Conservation (phyloP, 2,797 vertebrate genomes). For the Nyctibius grandis region DNA sequence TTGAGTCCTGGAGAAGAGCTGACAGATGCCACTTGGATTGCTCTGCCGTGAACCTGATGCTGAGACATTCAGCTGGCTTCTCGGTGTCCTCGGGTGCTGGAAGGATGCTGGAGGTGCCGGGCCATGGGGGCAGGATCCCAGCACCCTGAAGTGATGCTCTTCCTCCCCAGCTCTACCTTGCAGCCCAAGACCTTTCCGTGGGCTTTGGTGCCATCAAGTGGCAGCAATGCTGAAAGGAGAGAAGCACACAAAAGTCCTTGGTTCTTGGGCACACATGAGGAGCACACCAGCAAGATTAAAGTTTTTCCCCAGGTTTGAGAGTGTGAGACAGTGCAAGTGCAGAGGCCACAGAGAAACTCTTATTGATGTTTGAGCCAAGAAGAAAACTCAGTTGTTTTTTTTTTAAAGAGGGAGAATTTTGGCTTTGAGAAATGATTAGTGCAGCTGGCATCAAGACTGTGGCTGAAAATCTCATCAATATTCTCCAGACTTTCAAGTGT, state of each 20-base stretch:
- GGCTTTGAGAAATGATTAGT: not conserved
- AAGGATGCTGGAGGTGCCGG: not conserved
- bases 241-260: not conserved
- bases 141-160: not conserved
- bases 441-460: not conserved
- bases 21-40: not conserved
- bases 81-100: not conserved
- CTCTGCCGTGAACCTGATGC: not conserved
- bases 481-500: not conserved
- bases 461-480: not conserved
- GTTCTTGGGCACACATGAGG: fast-evolving
- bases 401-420: not conserved
- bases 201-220: conserved; percentile 66
- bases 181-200: not conserved
- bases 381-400: not conserved
- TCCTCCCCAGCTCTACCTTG: not conserved
- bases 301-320: not conserved
- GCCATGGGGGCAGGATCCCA: not conserved
- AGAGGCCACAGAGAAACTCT: not conserved
- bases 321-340: not conserved
- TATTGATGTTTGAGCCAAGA: not conserved
- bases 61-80: not conserved
- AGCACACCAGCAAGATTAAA: fast-evolving
- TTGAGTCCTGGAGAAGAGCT: not conserved
- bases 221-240: not conserved